Evolutionary conservation across 2,888 invertebrate genomes (phyloP).

Genomic region (Drosophila imparisetae): DNA sequence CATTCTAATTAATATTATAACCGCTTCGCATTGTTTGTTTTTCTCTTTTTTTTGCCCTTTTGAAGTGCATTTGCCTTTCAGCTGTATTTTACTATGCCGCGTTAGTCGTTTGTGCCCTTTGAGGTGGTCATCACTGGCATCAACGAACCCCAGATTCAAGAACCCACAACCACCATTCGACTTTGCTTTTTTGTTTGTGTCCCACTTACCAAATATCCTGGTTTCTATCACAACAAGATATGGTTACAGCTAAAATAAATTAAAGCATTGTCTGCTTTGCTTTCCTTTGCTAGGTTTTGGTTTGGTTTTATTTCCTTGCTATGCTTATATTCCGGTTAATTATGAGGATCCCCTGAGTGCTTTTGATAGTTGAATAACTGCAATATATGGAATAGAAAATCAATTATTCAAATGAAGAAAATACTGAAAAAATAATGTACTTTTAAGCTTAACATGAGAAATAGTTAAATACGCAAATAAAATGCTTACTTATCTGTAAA

Average conservation of each 20-base stretch:
- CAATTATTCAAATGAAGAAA: background rate
- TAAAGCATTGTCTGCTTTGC: conserved; percentile 28
- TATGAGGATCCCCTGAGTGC: conserved; percentile 13
- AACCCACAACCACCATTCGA: conserved; percentile 7
- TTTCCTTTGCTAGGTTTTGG: conserved; percentile 27
- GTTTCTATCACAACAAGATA: conserved; percentile 40
- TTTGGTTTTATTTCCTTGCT: conserved; percentile 3
- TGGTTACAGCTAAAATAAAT: conserved; percentile 24
- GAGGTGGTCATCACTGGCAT: conserved; percentile 48
- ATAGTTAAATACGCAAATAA: background rate
- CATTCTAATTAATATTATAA: conserved; percentile 73
- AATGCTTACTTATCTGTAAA: background rate
- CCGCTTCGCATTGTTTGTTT: conserved; percentile 23
- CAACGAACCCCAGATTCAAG: conserved; percentile 18
- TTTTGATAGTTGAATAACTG: conserved; percentile 23
- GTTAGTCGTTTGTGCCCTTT: conserved; percentile 50
- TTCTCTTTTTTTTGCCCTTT: conserved; percentile 23
- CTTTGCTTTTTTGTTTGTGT: conserved; percentile 22
- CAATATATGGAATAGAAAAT: conserved; percentile 26
- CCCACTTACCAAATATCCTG: conserved; percentile 44
- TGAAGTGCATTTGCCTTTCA: conserved; percentile 27
- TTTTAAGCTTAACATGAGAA: too few species aligned
- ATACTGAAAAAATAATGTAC: background rate
- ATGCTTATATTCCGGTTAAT: conserved; percentile 42
- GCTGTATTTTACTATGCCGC: conserved; percentile 19